A percentile compares a stretch with the other conserved stretches of the same genome.
phyloP scores from a whole-genome alignment of 2,113 vertebrate genomes.

The Toxostoma redivivum region DNA sequence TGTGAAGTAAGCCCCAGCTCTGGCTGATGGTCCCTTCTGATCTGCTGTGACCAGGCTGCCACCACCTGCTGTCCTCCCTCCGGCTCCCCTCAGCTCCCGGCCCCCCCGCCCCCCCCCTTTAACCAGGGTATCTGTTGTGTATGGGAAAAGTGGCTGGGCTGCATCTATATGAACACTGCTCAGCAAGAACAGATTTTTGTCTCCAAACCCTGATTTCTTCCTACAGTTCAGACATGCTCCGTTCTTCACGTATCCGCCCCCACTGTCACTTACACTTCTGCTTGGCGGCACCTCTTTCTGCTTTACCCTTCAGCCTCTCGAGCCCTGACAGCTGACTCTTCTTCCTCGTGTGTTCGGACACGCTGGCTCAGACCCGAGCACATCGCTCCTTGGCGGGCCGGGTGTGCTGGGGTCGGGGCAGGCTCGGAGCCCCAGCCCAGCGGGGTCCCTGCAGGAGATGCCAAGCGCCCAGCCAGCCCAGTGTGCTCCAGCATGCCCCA shows the following conservation, averaged over 20 bases:
- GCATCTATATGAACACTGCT: neutral
- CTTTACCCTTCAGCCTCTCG: neutral
- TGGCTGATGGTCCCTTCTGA: neutral
- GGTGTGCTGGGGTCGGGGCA: rapidly evolving
- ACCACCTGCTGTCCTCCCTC: neutral
- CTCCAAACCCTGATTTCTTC: neutral
- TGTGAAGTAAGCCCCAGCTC: neutral
- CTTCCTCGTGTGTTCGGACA: neutral
- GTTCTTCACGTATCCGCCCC: rapidly evolving
- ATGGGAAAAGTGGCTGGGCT: rapidly evolving
- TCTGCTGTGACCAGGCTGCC: neutral
- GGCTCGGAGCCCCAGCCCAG: neutral
- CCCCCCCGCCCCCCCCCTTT: no score
- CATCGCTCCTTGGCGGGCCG: rapidly evolving
- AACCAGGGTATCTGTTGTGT: neutral
- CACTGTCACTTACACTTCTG: neutral
- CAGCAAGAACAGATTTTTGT: neutral
- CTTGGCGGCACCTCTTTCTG: neutral
- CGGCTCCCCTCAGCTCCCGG: neutral
- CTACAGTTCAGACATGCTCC: neutral
- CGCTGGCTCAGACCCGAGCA: rapidly evolving
- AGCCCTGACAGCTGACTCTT: neutral
- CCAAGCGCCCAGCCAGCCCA: rapidly evolving
- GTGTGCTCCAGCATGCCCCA: rapidly evolving
- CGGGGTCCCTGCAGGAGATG: rapidly evolving